A percentile compares a stretch with the other conserved stretches of the same genome.
These are phyloP conservation scores for Drosophila stalkeri DNA, from an alignment of 2,888 invertebrate species.

Conservation along the genomic window DNA sequence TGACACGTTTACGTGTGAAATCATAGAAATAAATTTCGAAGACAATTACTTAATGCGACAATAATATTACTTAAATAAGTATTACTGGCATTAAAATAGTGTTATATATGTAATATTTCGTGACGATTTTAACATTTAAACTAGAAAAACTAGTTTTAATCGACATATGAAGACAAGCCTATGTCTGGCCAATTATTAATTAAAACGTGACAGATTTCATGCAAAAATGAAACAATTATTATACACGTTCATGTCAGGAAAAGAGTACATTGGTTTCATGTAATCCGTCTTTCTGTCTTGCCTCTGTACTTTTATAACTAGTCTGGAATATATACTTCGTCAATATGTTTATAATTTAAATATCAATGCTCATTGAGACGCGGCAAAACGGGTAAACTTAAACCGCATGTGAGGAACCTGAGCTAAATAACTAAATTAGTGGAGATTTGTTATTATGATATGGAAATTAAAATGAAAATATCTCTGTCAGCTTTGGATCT, in stretches of 20 bases:
- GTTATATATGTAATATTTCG: neutral
- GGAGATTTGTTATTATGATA: too few relatives aligned
- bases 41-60: neutral
- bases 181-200: neutral
- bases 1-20: neutral
- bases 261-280: neutral
- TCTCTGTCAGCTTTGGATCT: too few relatives aligned
- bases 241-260: too few relatives aligned
- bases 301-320: too few relatives aligned
- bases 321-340: too few relatives aligned
- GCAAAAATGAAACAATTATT: neutral
- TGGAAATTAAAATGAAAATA: too few relatives aligned
- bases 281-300: neutral
- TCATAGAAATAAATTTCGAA: neutral
- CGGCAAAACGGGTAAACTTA: too few relatives aligned
- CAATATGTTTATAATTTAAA: too few relatives aligned
- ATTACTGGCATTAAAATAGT: neutral
- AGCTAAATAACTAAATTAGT: too few relatives aligned
- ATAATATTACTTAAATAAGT: neutral
- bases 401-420: too few relatives aligned
- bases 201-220: neutral
- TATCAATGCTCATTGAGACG: too few relatives aligned
- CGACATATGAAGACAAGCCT: neutral
- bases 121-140: neutral
- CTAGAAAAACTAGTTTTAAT: conserved; percentile 1